These are phyloP conservation scores for Echeneis naucrates DNA, from an alignment of 2,797 vertebrate genomes.

Conservation along the genomic window DNA sequence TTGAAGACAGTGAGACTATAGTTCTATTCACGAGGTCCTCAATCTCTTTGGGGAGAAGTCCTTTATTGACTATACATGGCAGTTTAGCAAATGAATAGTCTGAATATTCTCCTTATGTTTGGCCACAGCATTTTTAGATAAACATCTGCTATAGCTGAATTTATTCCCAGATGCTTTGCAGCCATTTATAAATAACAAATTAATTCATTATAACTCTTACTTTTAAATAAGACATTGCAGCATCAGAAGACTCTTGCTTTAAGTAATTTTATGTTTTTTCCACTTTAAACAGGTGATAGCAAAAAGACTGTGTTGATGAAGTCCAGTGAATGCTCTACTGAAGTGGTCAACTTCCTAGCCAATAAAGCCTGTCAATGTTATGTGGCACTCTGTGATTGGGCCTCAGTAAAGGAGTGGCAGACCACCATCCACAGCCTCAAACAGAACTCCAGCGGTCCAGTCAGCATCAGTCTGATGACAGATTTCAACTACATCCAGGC, in stretches of 20 bases:
- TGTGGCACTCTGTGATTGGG: slow-evolving; percentile 93
- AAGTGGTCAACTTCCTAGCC: slow-evolving; percentile 94
- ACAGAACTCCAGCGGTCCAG: slow-evolving; percentile 87
- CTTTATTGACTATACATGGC: too few species aligned
- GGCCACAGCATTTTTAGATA: too few species aligned
- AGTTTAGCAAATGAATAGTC: too few species aligned
- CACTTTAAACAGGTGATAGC: slow-evolving; percentile 85
- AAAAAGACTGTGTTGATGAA: slow-evolving; percentile 95
- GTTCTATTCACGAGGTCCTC: too few species aligned
- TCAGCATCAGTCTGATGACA: slow-evolving; percentile 89
- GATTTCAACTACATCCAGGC: slow-evolving; percentile 98
- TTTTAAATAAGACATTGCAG: too few species aligned
- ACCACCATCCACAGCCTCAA: slow-evolving; percentile 89
- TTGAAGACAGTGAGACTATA: too few species aligned
- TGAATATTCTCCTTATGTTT: too few species aligned
- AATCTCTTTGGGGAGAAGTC: too few species aligned
- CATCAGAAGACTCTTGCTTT: not conserved
- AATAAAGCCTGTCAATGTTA: slow-evolving; percentile 98
- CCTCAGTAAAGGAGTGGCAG: slow-evolving; percentile 97
- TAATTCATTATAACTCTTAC: too few species aligned
- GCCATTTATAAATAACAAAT: too few species aligned
- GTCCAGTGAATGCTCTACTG: slow-evolving; percentile 91
- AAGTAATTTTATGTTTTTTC: not conserved
- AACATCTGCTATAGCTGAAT: too few species aligned
- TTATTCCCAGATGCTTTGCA: too few species aligned